These are phyloP conservation scores for Ammodytes dubius DNA, from an alignment of 2,113 vertebrate species.

Conservation along the genomic window DNA sequence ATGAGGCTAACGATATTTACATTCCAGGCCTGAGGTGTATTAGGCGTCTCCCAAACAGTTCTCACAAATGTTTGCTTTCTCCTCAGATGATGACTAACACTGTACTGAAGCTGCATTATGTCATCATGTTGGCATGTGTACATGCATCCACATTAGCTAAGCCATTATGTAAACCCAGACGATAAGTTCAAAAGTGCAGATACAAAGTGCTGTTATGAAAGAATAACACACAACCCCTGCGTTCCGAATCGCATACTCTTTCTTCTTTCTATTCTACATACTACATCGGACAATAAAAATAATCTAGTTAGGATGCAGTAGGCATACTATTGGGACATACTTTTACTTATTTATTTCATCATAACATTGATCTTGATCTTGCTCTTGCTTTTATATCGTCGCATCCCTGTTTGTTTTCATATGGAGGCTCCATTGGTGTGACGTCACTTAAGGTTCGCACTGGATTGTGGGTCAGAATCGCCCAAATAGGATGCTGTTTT, in stretches of 20 bases:
- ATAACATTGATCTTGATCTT: too few species aligned
- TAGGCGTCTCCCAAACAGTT: background rate
- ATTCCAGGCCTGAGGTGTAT: constrained; percentile 14
- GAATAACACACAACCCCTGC: background rate
- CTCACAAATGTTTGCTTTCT: background rate
- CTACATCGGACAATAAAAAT: background rate
- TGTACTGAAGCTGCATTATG: background rate
- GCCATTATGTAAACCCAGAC: background rate
- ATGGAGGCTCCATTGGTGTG: too few species aligned
- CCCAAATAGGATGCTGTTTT: too few species aligned
- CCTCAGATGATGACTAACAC: constrained; percentile 19
- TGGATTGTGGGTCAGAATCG: too few species aligned
- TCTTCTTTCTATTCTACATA: too few species aligned
- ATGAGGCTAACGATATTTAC: background rate
- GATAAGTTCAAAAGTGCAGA: background rate
- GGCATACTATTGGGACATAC: too few species aligned
- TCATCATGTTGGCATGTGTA: background rate
- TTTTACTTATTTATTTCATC: too few species aligned
- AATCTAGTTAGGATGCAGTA: background rate
- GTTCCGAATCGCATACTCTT: too few species aligned
- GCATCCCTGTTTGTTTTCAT: too few species aligned
- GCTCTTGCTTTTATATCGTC: too few species aligned
- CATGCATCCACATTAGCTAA: background rate
- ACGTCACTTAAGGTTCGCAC: too few species aligned
- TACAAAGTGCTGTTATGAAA: background rate